Base-by-base conservation (phyloP, 2,113 vertebrate species). In the Calcarius ornatus region DNA sequence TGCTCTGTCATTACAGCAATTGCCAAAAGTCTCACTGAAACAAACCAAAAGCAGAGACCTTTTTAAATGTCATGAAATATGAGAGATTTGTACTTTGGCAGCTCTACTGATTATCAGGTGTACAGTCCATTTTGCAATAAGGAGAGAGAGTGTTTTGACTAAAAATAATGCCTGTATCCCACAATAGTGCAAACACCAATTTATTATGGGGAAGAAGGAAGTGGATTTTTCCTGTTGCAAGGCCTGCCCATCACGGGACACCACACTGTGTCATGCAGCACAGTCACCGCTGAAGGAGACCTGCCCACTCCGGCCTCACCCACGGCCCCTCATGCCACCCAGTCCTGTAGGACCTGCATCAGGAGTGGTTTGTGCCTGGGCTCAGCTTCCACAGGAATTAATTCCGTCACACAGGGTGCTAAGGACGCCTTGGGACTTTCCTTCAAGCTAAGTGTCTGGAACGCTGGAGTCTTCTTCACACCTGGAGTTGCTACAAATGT, bases 291-390 rank as follows among this genome's bases (percentile, higher is more conserved):
- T 37, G 69, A 38, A 45, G 76, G 16, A 45, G 35, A 84, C 7
- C 16, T 59, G 60, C 45, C 37, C 19, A 18, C 33, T 22, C 14
- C 0, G 6, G 24, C 48, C 11, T 24, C 22, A 16, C 33, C 5
- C 1, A 0, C 5, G 21, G 18, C 6, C 9, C 3, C 31, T 24
- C 0, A 1, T 35, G 43, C 30, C 16, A 35, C 42, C n/a, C 66
- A 50, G 56, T 5, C 9, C 38, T 20, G 5, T 3, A 5, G 37
- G n/a, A 54, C 28, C 25, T 7, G 11, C 16, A 42, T 20, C 63
- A 10, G 5, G 19, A 30, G 31, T 2, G 7, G 5, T 4, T 48
- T 2, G 2, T 24, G 15, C 61, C 23, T 2, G 19, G 22, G 15
- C 11, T 13, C 21, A 12, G 8, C 31, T 33, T 20, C n/a, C 17